A percentile compares a stretch with the other conserved stretches of the same genome.
These are phyloP conservation scores for Sitodiplosis mosellana DNA, from an alignment of 1,140 invertebrate species.

Conservation along the genomic window DNA sequence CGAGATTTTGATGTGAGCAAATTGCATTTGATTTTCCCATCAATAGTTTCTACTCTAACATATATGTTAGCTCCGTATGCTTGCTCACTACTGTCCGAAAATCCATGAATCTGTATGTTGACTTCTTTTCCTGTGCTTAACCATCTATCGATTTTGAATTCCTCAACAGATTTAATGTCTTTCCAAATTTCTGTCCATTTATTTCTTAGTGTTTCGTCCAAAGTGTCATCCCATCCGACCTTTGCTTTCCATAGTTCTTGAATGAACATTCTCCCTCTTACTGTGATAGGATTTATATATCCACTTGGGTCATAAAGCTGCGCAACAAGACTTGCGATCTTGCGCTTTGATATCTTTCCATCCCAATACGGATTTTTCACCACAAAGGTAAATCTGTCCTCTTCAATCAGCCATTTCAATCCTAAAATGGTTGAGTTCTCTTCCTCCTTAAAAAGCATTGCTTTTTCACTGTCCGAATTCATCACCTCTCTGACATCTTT, in stretches of 20 bases:
- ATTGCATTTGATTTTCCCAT: conserved; percentile 3
- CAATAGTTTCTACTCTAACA: conserved; percentile 3
- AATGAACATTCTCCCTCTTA: conserved; percentile 22
- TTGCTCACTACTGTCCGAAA: conserved; percentile 13
- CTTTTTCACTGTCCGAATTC: no score
- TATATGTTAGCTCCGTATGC: conserved; percentile 17
- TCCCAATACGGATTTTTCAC: no score
- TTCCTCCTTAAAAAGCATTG: not conserved
- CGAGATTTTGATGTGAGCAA: conserved; percentile 18
- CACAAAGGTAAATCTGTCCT: conserved; percentile 15
- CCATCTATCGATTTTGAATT: not conserved
- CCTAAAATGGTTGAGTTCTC: no score
- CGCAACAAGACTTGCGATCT: no score
- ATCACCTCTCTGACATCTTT: no score
- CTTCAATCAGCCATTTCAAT: conserved; percentile 11
- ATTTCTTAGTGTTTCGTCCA: conserved; percentile 5
- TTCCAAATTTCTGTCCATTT: not conserved
- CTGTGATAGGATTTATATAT: conserved; percentile 17
- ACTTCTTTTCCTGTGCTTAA: not conserved
- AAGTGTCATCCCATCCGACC: conserved; percentile 23
- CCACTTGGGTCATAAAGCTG: conserved; percentile 13
- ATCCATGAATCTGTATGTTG: conserved; percentile 10
- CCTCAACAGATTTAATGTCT: not conserved
- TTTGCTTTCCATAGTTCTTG: conserved; percentile 15
- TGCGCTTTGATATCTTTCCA: no score